Percentiles rank a stretch among this genome's conserved stretches.
Evolutionary conservation across 2,113 vertebrate species (phyloP).

Genomic region (Epinephelus cyanopodus): DNA sequence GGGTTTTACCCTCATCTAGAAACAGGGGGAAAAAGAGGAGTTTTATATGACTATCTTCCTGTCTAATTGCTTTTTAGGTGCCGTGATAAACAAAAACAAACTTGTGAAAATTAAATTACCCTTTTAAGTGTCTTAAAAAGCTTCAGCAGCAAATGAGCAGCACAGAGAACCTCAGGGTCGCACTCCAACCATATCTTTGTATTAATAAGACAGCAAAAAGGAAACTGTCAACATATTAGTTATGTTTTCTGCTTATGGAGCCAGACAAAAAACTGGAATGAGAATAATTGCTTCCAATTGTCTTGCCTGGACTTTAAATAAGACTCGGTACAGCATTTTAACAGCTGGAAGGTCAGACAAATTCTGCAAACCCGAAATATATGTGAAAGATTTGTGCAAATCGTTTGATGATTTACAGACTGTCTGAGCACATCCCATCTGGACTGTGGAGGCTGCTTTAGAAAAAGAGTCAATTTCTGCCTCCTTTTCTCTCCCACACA

Average conservation of each 20-base stretch:
- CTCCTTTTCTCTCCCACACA: background rate
- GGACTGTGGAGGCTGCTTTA: background rate
- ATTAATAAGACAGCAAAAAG: background rate
- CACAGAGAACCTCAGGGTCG: background rate
- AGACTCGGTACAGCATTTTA: background rate
- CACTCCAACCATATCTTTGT: background rate
- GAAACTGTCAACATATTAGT: background rate
- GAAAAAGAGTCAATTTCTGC: background rate
- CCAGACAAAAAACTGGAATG: background rate
- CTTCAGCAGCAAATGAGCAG: conserved; percentile 19
- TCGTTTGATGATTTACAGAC: background rate
- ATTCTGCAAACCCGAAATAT: background rate
- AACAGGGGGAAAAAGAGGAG: too few relatives aligned
- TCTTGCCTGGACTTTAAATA: background rate
- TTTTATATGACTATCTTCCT: background rate
- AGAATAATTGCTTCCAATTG: background rate
- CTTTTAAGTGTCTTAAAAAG: conserved; percentile 10
- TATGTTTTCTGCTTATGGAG: background rate
- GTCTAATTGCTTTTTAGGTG: background rate
- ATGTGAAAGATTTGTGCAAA: background rate
- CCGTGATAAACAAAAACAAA: background rate
- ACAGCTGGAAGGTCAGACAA: background rate
- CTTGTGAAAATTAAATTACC: conserved; percentile 10
- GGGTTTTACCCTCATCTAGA: background rate
- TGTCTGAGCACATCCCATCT: background rate